These are phyloP conservation scores for Drosophila nasuta DNA, from an alignment of 1,140 invertebrate genomes.

Conservation along the genomic window DNA sequence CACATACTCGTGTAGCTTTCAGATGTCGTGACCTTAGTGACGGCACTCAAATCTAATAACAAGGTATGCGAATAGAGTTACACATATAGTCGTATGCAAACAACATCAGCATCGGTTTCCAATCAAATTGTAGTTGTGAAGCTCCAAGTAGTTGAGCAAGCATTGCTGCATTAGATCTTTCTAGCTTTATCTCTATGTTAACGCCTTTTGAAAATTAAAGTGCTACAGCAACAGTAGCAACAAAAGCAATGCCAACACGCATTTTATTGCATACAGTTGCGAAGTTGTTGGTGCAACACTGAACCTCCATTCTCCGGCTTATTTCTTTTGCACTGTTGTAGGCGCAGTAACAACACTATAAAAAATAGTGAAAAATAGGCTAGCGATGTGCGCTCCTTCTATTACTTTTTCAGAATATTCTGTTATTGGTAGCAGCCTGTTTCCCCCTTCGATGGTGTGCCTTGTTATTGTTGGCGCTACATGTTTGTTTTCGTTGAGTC, in stretches of 20 bases:
- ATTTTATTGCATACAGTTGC: conserved; percentile 59
- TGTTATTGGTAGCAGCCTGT: conserved; percentile 23
- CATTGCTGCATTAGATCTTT: background rate
- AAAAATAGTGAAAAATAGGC: conserved; percentile 20
- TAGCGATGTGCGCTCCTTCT: conserved; percentile 32
- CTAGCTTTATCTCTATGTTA: conserved; percentile 31
- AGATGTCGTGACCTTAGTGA: conserved; percentile 44
- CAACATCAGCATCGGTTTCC: conserved; percentile 48
- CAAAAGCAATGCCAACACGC: conserved; percentile 39
- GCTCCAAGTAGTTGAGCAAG: background rate
- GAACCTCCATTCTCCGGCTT: background rate
- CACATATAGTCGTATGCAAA: conserved; percentile 34
- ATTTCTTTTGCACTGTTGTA: background rate
- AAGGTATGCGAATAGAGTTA: conserved; percentile 61
- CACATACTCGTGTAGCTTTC: conserved; percentile 12
- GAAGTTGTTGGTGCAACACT: conserved; percentile 41
- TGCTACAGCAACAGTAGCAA: conserved; percentile 36
- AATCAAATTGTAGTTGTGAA: conserved; percentile 45
- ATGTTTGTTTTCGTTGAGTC: conserved; percentile 58
- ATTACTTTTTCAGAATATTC: conserved; percentile 41
- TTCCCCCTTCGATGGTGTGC: conserved; percentile 20
- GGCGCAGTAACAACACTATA: background rate
- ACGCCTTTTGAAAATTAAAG: conserved; percentile 61
- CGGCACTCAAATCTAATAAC: conserved; percentile 72
- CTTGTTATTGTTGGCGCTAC: conserved; percentile 58